Conservation (phyloP, 2,888 invertebrate genomes). For the Kuschelorhynchus macadamiae region DNA sequence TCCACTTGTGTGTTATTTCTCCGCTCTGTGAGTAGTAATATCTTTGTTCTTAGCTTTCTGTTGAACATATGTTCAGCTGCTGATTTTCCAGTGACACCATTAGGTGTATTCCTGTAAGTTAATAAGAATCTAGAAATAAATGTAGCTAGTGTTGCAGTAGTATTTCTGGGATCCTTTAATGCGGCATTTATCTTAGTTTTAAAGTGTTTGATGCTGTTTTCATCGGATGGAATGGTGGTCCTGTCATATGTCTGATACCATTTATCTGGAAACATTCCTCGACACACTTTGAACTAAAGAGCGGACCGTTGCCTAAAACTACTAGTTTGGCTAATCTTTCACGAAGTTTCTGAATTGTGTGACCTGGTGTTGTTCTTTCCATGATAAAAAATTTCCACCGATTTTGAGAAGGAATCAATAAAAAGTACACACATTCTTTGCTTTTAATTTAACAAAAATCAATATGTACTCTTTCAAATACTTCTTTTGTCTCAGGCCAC, state of each 20-base stretch:
- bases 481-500: constrained; percentile 54
- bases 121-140: neutral
- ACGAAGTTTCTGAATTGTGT: constrained; percentile 20
- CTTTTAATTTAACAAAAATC: constrained; percentile 57
- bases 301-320: neutral
- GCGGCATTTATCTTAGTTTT: neutral
- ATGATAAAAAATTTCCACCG: constrained; percentile 61
- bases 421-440: neutral
- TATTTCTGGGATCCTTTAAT: neutral
- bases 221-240: neutral
- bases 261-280: no score
- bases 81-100: neutral
- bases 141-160: neutral
- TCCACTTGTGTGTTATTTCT: neutral
- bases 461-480: constrained; percentile 64
- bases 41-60: neutral
- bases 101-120: neutral
- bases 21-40: neutral
- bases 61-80: neutral
- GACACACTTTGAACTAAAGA: no score
- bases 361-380: constrained; percentile 2
- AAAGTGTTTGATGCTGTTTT: neutral
- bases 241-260: no score
- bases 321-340: constrained; percentile 37
- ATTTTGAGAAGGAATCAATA: constrained; percentile 65